These are phyloP conservation scores for Rhinolophus sinicus DNA, from an alignment of 2,113 vertebrate species.

Conservation along the genomic window DNA sequence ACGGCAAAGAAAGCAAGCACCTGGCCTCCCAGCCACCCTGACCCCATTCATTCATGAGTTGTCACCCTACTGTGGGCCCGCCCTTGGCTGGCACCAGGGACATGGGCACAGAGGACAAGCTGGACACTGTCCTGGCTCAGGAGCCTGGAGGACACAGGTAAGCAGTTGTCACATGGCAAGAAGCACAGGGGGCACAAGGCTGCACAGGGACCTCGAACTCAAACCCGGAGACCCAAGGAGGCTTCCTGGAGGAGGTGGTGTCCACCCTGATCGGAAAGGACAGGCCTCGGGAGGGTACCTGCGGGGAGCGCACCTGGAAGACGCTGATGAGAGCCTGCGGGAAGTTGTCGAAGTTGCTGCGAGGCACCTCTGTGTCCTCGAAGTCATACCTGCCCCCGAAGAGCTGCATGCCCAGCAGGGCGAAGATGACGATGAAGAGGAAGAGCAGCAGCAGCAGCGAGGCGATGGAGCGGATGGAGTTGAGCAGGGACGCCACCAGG, in stretches of 20 bases:
- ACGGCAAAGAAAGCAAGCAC: background rate
- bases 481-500: conserved; percentile 96
- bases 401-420: conserved; percentile 98
- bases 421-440: conserved; percentile 97
- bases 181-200: background rate
- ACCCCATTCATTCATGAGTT: fast-evolving
- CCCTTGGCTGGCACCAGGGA: background rate
- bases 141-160: background rate
- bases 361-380: conserved; percentile 87
- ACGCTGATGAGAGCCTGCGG: conserved; percentile 98
- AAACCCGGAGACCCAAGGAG: background rate
- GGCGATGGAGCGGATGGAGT: conserved; percentile 97
- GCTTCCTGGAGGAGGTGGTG: background rate
- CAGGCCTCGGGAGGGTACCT: background rate
- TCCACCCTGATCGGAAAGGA: background rate
- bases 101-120: background rate
- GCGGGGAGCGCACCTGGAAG: conserved; percentile 90
- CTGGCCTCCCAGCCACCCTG: fast-evolving
- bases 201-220: background rate
- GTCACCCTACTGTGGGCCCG: background rate
- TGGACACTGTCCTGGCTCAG: background rate
- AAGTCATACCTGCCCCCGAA: conserved; percentile 98
- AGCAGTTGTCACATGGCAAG: fast-evolving
- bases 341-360: conserved; percentile 98
- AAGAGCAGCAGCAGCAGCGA: conserved; percentile 97